Evolutionary conservation across 1,140 invertebrate genomes (phyloP).

Genomic region (Drosophila kanapiae): DNA sequence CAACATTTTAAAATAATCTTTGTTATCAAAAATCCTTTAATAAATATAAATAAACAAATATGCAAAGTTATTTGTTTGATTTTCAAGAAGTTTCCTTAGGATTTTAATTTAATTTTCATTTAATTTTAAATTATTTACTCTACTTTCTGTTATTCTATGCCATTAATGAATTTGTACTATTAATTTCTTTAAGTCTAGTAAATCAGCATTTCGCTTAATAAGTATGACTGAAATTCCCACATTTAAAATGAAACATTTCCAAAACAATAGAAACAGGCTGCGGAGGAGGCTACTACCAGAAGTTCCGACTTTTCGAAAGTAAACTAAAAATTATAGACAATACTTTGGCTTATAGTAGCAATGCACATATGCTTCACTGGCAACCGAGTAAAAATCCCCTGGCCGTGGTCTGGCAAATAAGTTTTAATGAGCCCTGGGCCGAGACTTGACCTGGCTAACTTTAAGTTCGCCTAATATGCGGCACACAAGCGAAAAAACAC

Average conservation of each 20-base stretch:
- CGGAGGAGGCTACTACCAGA: background rate
- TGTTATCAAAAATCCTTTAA: too few relatives aligned
- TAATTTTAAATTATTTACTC: too few relatives aligned
- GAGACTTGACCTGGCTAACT: slow-evolving; percentile 50
- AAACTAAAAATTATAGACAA: slow-evolving; percentile 10
- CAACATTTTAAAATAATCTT: too few relatives aligned
- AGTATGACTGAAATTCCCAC: too few relatives aligned
- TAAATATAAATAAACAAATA: too few relatives aligned
- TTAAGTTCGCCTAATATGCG: slow-evolving; percentile 55
- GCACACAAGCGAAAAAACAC: slow-evolving; percentile 11
- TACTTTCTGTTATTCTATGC: too few relatives aligned
- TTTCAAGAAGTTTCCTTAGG: too few relatives aligned
- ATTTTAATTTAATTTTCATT: too few relatives aligned
- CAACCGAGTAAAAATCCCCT: slow-evolving; percentile 48
- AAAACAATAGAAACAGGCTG: background rate
- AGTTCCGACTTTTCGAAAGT: background rate
- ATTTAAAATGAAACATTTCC: background rate
- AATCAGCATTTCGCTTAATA: too few relatives aligned
- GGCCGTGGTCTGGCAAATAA: slow-evolving; percentile 33
- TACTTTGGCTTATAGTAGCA: background rate
- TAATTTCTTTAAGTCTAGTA: too few relatives aligned
- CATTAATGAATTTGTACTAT: too few relatives aligned
- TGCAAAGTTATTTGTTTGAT: too few relatives aligned
- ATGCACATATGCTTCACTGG: slow-evolving; percentile 4
- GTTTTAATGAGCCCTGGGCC: slow-evolving; percentile 71